Evolutionary conservation across 2,797 vertebrate species (phyloP).

Genomic region (Kryptolebias ocellatus): DNA sequence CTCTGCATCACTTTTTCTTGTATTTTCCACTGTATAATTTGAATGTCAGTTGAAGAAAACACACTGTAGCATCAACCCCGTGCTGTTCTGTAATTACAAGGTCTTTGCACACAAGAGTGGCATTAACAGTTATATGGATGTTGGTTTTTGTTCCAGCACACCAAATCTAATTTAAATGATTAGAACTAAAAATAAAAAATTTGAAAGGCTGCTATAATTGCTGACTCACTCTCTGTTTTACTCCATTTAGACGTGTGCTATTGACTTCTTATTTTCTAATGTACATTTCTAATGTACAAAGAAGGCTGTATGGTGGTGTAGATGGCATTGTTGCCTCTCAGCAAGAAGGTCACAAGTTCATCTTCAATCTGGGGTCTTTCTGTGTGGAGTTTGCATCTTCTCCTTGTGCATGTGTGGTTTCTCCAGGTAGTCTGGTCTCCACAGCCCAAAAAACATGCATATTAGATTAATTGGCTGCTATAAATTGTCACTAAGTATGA

Average conservation of each 20-base stretch:
- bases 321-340: too few species aligned
- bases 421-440: too few species aligned
- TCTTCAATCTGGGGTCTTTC: too few species aligned
- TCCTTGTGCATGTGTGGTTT: too few species aligned
- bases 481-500: too few species aligned
- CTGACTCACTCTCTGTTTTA: not conserved
- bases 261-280: not conserved
- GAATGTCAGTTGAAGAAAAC: conserved; percentile 3
- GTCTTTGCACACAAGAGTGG: conserved; percentile 20
- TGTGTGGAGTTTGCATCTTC: too few species aligned
- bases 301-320: too few species aligned
- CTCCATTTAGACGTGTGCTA: conserved; percentile 6
- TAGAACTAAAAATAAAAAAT: conserved; percentile 14
- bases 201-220: conserved; percentile 1
- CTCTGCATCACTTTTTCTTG: conserved; percentile 1
- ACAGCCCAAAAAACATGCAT: too few species aligned
- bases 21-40: conserved; percentile 7
- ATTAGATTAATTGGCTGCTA: too few species aligned
- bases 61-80: conserved; percentile 12
- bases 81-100: conserved; percentile 39
- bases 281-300: not conserved
- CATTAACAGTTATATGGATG: conserved; percentile 14
- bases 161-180: conserved; percentile 21
- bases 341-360: too few species aligned
- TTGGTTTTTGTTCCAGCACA: conserved; percentile 19